Evolutionary conservation across 2,113 vertebrate species (phyloP), one percentile per base, ranked within the genome.

Genomic region (Boulengeromyrus knoepffleri): DNA sequence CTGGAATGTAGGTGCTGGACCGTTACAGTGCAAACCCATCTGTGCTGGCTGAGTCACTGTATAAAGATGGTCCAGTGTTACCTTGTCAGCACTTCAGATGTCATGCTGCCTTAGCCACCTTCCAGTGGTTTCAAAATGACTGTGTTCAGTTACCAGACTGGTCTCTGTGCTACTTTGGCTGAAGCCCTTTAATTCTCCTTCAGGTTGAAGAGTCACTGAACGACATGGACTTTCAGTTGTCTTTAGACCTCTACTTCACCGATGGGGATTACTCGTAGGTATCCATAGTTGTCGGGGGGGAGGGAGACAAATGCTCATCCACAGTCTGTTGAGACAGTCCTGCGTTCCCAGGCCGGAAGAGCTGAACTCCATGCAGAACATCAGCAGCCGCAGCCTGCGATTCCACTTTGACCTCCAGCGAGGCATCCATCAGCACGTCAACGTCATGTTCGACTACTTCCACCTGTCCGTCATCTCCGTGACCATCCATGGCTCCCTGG

Each of bases 401-500:
- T 95, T 99, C 97, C 98, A 99, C 97, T 99, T 99, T 95, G 98
- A 96, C 94, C 96, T 98, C 92, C 96, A 97, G 85, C 95, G 95
- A 94, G 99, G 99, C 95, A 97, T 99, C 96, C 99, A 99, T 95
- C 98, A 99, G 94, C 98, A 99, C 0, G 95, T 97, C 93, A 99
- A 99, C 92, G 96, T 99, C 89, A 99, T 99, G 98, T 99, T 99
- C 95, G 99, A 99, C 96, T 99, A 99, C 94, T 99, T 99, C 95
- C 98, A 99, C 94, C 97, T 99, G 88, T 98, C 98, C 21, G 98
- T 99, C 93, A 95, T 99, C 91, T 99, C 99, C 0, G 95, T 99
- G 91, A 96, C 96, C 92, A 95, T 99, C 92, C 99, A 99, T 88
- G 98, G 97, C 49, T 99, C 98, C 84, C 95, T 99, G 93, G 98